phyloP scores from a whole-genome alignment of 2,113 vertebrate species.

The Callospermophilus lateralis region DNA sequence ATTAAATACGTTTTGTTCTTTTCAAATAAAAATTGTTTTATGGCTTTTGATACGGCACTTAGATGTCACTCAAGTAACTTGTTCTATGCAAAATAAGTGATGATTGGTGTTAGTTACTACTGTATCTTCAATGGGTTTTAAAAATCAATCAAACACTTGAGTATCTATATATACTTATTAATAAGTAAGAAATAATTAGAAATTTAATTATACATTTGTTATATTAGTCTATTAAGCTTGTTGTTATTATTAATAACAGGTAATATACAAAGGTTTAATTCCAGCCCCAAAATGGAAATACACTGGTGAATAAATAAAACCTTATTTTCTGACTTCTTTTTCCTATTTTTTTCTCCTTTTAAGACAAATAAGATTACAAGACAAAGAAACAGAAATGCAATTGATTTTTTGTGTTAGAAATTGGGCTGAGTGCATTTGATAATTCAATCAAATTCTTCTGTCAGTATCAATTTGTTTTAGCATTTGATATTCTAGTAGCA shows the following conservation, averaged over 20 bases:
- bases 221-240: neutral
- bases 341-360: neutral
- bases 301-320: neutral
- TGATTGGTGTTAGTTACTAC: neutral
- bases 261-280: neutral
- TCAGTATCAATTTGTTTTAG: slow-evolving; percentile 31
- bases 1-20: neutral
- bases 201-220: neutral
- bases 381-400: neutral
- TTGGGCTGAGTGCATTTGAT: slow-evolving; percentile 59
- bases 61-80: neutral
- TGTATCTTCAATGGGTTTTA: neutral
- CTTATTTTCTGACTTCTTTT: neutral
- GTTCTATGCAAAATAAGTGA: neutral
- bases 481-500: slow-evolving; percentile 57
- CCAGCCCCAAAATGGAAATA: neutral
- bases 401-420: slow-evolving; percentile 59
- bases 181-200: neutral
- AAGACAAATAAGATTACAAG: slow-evolving; percentile 1
- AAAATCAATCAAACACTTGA: neutral
- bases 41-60: neutral
- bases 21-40: neutral
- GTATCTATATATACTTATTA: neutral
- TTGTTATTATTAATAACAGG: neutral
- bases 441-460: slow-evolving; percentile 60